Percentiles rank a stretch among this genome's conserved stretches.
Conservation (phyloP, 2,797 vertebrate species). For the Gouania willdenowi region DNA sequence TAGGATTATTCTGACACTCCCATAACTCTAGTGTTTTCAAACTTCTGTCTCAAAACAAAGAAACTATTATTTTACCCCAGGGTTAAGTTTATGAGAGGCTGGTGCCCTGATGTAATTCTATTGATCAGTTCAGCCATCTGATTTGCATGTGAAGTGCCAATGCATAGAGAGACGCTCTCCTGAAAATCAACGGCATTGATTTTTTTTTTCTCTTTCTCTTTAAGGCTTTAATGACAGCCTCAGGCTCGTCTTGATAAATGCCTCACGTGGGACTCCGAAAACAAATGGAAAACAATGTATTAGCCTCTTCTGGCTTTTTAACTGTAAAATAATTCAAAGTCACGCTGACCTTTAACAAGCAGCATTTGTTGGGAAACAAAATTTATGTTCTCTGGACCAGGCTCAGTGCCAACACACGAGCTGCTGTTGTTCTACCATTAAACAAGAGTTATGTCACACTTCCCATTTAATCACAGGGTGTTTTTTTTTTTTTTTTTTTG, state of each 20-base stretch:
- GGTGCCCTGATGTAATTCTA: conserved; percentile 42
- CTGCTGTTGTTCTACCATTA: conserved; percentile 74
- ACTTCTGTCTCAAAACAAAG: conserved; percentile 22
- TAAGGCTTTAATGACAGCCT: conserved; percentile 30
- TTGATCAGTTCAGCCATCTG: conserved; percentile 37
- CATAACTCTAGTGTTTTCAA: conserved; percentile 21
- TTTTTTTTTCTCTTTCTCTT: neutral
- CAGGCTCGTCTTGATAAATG: conserved; percentile 45
- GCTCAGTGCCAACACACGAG: conserved; percentile 59
- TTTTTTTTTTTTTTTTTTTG: too few relatives aligned
- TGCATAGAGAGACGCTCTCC: conserved; percentile 20
- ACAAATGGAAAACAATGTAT: conserved; percentile 52
- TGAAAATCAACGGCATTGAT: conserved; percentile 38
- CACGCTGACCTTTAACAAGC: conserved; percentile 73
- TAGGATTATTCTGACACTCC: conserved; percentile 12
- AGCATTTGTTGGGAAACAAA: conserved; percentile 55
- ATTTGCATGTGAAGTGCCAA: conserved; percentile 50
- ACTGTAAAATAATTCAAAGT: conserved; percentile 68
- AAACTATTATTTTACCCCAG: conserved; percentile 28
- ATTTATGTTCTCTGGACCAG: conserved; percentile 62
- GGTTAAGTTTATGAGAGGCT: conserved; percentile 39
- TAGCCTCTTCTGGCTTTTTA: conserved; percentile 44
- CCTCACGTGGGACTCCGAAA: conserved; percentile 19
- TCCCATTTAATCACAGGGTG: conserved; percentile 68
- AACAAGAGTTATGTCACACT: conserved; percentile 74